phyloP scores from a whole-genome alignment of 2,888 invertebrate species.

The Vanessa cardui region DNA sequence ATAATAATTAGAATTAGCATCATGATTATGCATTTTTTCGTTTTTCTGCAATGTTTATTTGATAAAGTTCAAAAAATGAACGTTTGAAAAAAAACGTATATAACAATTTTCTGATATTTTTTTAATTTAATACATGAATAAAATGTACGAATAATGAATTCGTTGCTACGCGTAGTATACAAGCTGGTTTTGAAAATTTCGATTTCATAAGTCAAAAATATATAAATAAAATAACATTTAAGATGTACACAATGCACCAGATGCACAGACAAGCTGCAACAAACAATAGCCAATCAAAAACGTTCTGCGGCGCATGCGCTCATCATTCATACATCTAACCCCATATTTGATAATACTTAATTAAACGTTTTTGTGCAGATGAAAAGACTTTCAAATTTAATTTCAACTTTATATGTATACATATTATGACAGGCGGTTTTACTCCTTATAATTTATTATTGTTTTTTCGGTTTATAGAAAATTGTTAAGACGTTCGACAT shows the following conservation, averaged over 20 bases:
- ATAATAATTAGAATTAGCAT: too few species aligned
- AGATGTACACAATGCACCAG: constrained; percentile 41
- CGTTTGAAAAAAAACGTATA: too few species aligned
- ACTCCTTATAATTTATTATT: neutral
- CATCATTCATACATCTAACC: constrained; percentile 14
- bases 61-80: too few species aligned
- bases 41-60: too few species aligned
- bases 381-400: neutral
- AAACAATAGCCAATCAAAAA: constrained; percentile 73
- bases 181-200: neutral
- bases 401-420: constrained; percentile 2
- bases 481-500: too few species aligned
- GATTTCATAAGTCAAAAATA: neutral
- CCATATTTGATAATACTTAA: constrained; percentile 10
- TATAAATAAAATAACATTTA: constrained; percentile 9
- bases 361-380: constrained; percentile 11
- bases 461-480: too few species aligned
- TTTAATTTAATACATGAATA: too few species aligned
- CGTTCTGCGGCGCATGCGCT: constrained; percentile 51
- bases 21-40: too few species aligned
- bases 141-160: too few species aligned
- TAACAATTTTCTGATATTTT: too few species aligned
- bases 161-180: too few species aligned
- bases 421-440: neutral
- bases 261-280: constrained; percentile 62